phyloP scores from a whole-genome alignment of 2,888 invertebrate species.

The Halocaridina rubra region DNA sequence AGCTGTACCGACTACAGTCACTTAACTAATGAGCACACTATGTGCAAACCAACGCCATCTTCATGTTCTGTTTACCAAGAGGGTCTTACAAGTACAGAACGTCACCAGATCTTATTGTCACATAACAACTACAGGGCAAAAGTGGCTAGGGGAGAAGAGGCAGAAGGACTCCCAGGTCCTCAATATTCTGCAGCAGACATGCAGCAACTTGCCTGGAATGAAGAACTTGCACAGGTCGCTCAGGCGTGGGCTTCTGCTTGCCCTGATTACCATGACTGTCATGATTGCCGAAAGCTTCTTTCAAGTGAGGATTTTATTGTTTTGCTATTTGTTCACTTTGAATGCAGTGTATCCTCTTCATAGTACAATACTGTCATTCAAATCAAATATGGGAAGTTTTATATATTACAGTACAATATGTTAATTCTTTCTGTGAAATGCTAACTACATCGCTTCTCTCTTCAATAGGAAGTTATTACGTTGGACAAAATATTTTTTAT shows the following conservation, averaged over 20 bases:
- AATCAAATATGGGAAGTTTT: too few species aligned
- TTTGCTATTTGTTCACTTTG: too few species aligned
- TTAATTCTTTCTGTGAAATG: too few species aligned
- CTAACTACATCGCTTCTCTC: too few species aligned
- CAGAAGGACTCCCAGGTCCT: constrained; percentile 36
- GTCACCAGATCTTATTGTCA: not conserved
- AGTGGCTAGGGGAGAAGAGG: constrained; percentile 47
- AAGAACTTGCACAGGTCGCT: constrained; percentile 43
- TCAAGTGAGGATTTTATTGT: constrained; percentile 36
- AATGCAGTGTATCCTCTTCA: too few species aligned
- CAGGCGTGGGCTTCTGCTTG: constrained; percentile 49
- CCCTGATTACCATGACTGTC: constrained; percentile 50
- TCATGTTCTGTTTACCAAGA: constrained; percentile 30
- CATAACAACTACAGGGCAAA: constrained; percentile 39
- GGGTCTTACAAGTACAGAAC: constrained; percentile 15
- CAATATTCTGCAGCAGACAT: constrained; percentile 41
- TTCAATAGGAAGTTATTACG: constrained; percentile 47
- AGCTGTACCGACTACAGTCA: constrained; percentile 24
- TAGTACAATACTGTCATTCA: too few species aligned
- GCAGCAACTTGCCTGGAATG: constrained; percentile 44
- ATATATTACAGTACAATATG: too few species aligned
- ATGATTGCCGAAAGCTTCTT: constrained; percentile 35
- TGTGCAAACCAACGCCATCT: constrained; percentile 30
- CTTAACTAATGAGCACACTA: constrained; percentile 33
- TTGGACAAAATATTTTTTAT: constrained; percentile 52